Percentiles rank a stretch among this genome's conserved stretches.
Conservation (phyloP, 2,797 vertebrate species). For the Aselliscus stoliczkanus region DNA sequence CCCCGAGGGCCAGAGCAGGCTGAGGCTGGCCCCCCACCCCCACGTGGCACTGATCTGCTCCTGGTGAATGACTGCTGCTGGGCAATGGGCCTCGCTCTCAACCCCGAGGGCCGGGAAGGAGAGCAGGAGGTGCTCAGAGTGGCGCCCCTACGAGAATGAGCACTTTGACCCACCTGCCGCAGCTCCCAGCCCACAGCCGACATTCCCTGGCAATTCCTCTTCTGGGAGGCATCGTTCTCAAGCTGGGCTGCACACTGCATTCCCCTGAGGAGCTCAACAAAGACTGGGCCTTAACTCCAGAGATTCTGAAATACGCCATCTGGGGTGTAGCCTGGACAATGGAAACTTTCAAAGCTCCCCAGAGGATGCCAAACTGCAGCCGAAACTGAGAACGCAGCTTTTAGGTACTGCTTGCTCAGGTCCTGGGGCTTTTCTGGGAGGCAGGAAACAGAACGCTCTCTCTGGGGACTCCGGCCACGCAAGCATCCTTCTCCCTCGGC, state of each 20-base stretch:
- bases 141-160: background rate
- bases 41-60: background rate
- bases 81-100: background rate
- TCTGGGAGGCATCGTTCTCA: constrained; percentile 65
- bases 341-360: background rate
- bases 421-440: constrained; percentile 62
- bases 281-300: background rate
- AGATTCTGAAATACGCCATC: background rate
- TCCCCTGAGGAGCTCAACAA: constrained; percentile 56
- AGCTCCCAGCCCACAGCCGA: constrained; percentile 58
- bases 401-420: background rate
- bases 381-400: background rate
- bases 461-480: background rate
- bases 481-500: background rate
- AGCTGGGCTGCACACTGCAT: constrained; percentile 65
- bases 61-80: background rate
- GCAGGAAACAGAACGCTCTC: constrained; percentile 40
- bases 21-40: background rate
- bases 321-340: background rate
- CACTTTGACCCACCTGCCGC: constrained; percentile 53
- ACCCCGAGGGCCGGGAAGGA: background rate
- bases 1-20: background rate
- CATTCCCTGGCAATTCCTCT: constrained; percentile 67
- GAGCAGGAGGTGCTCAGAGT: background rate
- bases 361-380: background rate